Evolutionary conservation across 2,888 invertebrate genomes (phyloP).

Genomic region (Drymonia ruficornis): DNA sequence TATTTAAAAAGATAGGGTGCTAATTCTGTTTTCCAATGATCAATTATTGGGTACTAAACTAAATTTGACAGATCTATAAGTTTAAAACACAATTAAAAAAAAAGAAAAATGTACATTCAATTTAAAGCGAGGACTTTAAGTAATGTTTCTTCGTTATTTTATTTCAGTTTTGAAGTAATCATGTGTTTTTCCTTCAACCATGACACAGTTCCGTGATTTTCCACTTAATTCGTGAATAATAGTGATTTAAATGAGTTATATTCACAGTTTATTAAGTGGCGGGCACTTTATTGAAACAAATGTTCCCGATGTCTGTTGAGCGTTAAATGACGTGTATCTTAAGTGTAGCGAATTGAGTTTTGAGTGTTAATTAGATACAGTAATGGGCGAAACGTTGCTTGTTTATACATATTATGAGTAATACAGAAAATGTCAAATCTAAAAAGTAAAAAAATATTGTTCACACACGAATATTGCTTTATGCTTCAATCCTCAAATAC

Average conservation of each 20-base stretch:
- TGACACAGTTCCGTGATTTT: conserved; percentile 6
- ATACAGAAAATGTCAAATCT: too few relatives aligned
- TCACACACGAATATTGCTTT: too few relatives aligned
- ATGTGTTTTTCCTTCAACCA: not conserved
- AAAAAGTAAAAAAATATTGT: too few relatives aligned
- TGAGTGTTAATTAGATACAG: conserved; percentile 14
- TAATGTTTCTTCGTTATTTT: not conserved
- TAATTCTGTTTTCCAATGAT: too few relatives aligned
- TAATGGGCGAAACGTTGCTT: not conserved
- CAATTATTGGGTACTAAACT: too few relatives aligned
- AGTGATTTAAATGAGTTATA: conserved; percentile 7
- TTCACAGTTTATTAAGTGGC: conserved; percentile 7
- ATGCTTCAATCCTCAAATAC: not conserved
- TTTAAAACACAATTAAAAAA: too few relatives aligned
- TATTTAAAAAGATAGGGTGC: too few relatives aligned
- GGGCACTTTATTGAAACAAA: conserved; percentile 19
- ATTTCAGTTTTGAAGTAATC: not conserved
- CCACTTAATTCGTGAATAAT: conserved; percentile 2
- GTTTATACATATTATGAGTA: too few relatives aligned
- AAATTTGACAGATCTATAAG: too few relatives aligned
- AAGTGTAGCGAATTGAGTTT: conserved; percentile 14
- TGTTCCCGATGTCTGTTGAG: conserved; percentile 9
- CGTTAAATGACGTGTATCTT: conserved; percentile 9
- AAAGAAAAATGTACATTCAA: too few relatives aligned
- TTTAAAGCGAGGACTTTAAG: too few relatives aligned